Evolutionary conservation across 2,888 invertebrate species (phyloP).

Genomic region (Ceriagrion tenellum): DNA sequence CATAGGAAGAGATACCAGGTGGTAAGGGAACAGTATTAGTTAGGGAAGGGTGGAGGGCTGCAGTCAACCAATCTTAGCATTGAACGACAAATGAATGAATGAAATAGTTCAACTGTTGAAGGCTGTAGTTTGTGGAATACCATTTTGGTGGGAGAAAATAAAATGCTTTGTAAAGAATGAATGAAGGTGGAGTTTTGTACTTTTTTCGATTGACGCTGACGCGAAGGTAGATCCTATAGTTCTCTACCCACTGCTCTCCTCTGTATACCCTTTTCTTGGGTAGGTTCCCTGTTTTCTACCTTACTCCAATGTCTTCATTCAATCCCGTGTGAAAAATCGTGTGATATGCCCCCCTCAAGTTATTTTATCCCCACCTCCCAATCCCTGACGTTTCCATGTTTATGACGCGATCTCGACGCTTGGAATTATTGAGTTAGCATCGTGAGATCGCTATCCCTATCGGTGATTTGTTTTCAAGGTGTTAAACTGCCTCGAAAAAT

Average conservation of each 20-base stretch:
- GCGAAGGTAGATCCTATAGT: not conserved
- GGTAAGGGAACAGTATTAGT: too few relatives aligned
- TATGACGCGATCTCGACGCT: not conserved
- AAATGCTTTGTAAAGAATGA: too few relatives aligned
- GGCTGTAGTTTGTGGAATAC: too few relatives aligned
- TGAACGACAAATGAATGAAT: too few relatives aligned
- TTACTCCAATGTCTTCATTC: not conserved
- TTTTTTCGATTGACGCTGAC: too few relatives aligned
- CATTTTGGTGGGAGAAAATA: too few relatives aligned
- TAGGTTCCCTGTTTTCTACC: not conserved
- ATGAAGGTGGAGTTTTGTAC: too few relatives aligned
- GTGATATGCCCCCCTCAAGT: not conserved
- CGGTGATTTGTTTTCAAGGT: not conserved
- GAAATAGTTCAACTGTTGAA: too few relatives aligned
- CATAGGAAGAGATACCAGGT: too few relatives aligned
- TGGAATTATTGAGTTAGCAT: not conserved
- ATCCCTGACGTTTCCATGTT: not conserved
- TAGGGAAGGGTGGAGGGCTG: too few relatives aligned
- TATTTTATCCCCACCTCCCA: not conserved
- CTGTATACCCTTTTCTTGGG: not conserved
- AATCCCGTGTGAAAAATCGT: not conserved
- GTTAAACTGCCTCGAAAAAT: not conserved
- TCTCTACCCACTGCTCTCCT: not conserved
- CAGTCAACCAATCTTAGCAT: too few relatives aligned
- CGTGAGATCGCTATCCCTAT: conserved; percentile 6